Percentiles rank a stretch among this genome's conserved stretches.
phyloP scores from a whole-genome alignment of 2,113 vertebrate genomes.

The Lepidothrix coronata region DNA sequence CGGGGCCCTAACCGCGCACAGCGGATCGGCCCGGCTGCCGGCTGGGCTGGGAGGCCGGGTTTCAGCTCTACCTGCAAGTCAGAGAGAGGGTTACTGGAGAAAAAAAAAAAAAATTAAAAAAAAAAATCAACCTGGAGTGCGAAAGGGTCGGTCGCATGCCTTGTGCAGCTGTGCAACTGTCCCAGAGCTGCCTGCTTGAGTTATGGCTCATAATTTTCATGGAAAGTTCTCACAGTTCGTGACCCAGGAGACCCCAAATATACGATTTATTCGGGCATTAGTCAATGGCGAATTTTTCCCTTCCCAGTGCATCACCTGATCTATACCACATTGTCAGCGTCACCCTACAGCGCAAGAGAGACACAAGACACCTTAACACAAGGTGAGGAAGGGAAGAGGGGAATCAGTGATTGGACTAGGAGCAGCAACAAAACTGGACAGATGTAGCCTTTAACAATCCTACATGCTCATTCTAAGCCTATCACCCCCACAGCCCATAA shows the following conservation, averaged over 20 bases:
- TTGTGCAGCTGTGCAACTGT: not conserved
- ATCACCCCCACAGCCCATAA: accelerated
- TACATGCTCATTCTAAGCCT: not conserved
- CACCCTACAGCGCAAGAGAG: not conserved
- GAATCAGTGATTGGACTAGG: not conserved
- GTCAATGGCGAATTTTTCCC: not conserved
- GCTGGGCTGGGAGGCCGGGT: too few species aligned
- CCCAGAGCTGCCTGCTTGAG: constrained; percentile 31
- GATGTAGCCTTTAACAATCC: not conserved
- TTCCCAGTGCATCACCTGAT: not conserved
- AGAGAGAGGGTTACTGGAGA: accelerated
- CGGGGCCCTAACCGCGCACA: not conserved
- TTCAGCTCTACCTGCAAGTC: not conserved
- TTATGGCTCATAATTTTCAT: constrained; percentile 23
- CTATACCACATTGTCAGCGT: not conserved
- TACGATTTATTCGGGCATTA: constrained; percentile 44
- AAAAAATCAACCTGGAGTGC: not conserved
- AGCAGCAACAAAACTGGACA: not conserved
- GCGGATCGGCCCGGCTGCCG: not conserved
- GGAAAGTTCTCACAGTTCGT: constrained; percentile 7
- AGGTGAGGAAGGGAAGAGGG: not conserved
- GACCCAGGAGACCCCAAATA: constrained; percentile 50
- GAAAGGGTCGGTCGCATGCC: not conserved
- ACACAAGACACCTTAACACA: not conserved
- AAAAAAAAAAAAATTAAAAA: not conserved